Base-by-base conservation (phyloP, 2,797 vertebrate genomes). In the Zalophus californianus region DNA sequence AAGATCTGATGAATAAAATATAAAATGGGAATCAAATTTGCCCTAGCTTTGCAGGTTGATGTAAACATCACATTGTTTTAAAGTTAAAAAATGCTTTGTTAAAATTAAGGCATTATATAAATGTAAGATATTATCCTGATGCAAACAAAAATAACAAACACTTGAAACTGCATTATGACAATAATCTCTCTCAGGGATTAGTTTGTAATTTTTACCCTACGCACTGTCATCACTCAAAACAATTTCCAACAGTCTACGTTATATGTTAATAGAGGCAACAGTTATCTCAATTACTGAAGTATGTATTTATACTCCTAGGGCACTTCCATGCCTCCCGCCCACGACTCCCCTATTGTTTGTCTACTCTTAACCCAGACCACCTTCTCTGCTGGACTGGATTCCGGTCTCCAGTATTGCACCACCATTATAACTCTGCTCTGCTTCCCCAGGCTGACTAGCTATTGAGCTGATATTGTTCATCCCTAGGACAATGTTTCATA, bases 21-120 rank as follows among this genome's bases (percentile, higher is more conserved):
- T 1, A 89, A 84, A 80, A 77, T 44, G 44, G 35, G 48, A 86
- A 90, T 91, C 58, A 23, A 35, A 80, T 73, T 58, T 95, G 25
- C 38, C 35, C 8, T 50, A 29, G 64, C 27, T 62, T 96, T 32
- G 56, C 32, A 88, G 20, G 25, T n/a, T 35, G 10, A 18, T 54
- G 38, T 54, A 77, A 97, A 50, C 2, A 56, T 56, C 25, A 20
- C 7, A 38, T 50, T 1, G 10, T 50, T 41, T 84, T 70, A 52
- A n/a, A 16, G 32, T 41, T 48, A n/a, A 80, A 91, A 56, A 75
- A 35, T 16, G 9, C 25, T 60, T 75, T 14, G 12, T 79, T n/a
- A 48, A 70, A 82, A 92, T 77, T 86, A 72, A 90, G 44, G 10
- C 80, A 62, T 41, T 83, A 60, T 52, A 68, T 72, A 90, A 85